Evolutionary conservation across 2,888 invertebrate genomes (phyloP), one percentile per base, ranked within the genome.

Genomic region (Macrophya annulata): DNA sequence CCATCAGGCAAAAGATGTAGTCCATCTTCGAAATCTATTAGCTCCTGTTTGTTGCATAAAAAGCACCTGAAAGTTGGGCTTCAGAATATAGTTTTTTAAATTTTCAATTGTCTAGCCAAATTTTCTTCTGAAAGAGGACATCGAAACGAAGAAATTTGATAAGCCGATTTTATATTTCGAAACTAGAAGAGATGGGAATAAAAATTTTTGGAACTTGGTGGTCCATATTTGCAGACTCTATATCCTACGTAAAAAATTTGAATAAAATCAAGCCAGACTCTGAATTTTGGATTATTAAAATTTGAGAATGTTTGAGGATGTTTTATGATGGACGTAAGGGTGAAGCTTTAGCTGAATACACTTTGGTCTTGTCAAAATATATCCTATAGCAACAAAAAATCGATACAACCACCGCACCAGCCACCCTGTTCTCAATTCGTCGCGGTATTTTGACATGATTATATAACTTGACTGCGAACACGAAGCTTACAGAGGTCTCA

Each of bases 391-490:
- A 48, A 71, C 31, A 81, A 82, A 83, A 68, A 48, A 83, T 71
- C 68, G 83, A 65, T 71, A 68, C 17, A 48, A 68, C 31, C 37
- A 8, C 45, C 31, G 84, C 76, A 48, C 65, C 85, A 68, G 74
- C 86, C 86, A 89, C 91, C 90, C 91, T 87, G 89, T 89, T 89
- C 87, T 85, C 48, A 85, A 91, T 93, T 93, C 90, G 91, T 89
- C 88, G 89, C 91, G 91, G 90, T 90, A 89, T 90, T 92, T 89
- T 89, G 88, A 87, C 85, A 85, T 89, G 91, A 90, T 90, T 90
- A 90, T 90, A 90, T 90, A 91, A 92, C 90, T 90, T 89, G 90
- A 93, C 93, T 93, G 93, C 92, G 93, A 93, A 93, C 92, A 92
- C 90, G 90, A 89, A 90, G 89, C 90, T 91, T 89, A 90, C 89